Evolutionary conservation across 2,113 vertebrate genomes (phyloP).

Genomic region (Pristiophorus japonicus): DNA sequence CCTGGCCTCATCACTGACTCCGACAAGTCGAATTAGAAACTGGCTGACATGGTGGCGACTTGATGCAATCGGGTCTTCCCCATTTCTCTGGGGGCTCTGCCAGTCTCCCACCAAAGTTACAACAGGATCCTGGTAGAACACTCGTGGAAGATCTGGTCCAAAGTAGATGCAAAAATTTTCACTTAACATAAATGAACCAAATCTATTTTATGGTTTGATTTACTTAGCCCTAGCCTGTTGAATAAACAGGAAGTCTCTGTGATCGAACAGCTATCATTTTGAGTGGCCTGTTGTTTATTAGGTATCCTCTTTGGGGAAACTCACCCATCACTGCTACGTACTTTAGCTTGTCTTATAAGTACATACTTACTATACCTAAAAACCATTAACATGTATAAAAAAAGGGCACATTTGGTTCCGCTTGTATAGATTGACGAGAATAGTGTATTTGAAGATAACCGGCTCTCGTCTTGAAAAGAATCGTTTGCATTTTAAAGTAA

Average conservation of each 20-base stretch:
- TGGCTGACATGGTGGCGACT: background rate
- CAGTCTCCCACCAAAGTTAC: background rate
- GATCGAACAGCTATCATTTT: background rate
- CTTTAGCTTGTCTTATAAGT: background rate
- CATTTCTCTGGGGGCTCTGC: background rate
- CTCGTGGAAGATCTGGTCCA: background rate
- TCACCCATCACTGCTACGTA: background rate
- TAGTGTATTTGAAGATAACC: background rate
- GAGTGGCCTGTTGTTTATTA: background rate
- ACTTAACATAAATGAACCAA: background rate
- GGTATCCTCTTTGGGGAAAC: background rate
- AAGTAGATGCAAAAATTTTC: background rate
- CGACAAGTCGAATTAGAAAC: background rate
- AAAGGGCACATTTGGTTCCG: no score
- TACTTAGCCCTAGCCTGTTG: background rate
- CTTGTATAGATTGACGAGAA: background rate
- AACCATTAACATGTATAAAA: background rate
- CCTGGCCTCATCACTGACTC: background rate
- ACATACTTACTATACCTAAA: background rate
- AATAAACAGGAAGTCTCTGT: background rate
- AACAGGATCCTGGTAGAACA: background rate
- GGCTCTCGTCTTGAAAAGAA: constrained; percentile 18
- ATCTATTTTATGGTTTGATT: background rate
- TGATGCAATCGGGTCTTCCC: background rate
- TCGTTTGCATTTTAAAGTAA: constrained; percentile 22